phyloP scores from a whole-genome alignment of 1,140 invertebrate genomes.

The Littorina saxatilis region DNA sequence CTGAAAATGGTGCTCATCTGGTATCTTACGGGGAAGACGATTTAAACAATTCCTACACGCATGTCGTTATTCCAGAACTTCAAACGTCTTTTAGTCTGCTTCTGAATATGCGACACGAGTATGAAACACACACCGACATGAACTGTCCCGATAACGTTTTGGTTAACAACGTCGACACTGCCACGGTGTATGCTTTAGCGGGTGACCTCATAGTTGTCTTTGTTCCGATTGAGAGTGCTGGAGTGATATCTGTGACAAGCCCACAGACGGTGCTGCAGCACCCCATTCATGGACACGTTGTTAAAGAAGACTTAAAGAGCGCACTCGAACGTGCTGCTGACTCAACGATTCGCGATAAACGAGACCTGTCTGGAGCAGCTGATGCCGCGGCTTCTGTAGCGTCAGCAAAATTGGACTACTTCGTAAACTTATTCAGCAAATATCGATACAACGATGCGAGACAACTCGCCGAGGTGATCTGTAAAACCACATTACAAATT shows the following conservation, averaged over 20 bases:
- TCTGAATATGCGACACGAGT: not conserved
- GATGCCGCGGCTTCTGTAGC: not conserved
- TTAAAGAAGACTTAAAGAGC: not conserved
- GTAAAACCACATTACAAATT: not conserved
- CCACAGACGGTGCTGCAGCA: not conserved
- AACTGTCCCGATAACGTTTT: not conserved
- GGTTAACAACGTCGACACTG: not conserved
- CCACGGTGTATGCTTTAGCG: not conserved
- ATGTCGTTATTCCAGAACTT: not conserved
- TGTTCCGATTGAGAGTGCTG: not conserved
- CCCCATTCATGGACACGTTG: not conserved
- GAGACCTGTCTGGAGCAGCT: not conserved
- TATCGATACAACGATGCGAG: not conserved
- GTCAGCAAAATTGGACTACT: not conserved
- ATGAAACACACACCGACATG: not conserved
- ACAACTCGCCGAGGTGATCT: not conserved
- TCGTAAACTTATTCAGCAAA: not conserved
- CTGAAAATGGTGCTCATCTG: not conserved
- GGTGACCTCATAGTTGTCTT: not conserved
- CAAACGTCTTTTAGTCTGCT: not conserved
- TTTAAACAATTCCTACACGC: not conserved
- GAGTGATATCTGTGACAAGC: not conserved
- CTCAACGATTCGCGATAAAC: not conserved
- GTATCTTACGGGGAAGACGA: not conserved
- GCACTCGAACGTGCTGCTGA: not conserved